Conservation (phyloP, 30 jellyfish, hydroid and myxozoan genomes). For the Turritopsis rubra region DNA sequence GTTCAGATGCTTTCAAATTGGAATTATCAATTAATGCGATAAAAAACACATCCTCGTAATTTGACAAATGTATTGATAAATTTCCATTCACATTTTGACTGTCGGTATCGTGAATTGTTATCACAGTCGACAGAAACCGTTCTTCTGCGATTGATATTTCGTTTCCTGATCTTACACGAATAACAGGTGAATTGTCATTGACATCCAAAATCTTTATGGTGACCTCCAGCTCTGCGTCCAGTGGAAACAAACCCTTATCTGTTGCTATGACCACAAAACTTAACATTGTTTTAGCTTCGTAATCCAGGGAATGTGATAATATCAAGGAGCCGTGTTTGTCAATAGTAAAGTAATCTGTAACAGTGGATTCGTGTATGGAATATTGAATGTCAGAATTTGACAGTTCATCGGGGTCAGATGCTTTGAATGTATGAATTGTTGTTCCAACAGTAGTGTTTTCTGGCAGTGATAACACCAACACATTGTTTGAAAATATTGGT, state of each 20-base stretch:
- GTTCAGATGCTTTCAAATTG: neutral
- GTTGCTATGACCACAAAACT: slow-evolving; percentile 44
- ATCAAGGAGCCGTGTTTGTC: neutral
- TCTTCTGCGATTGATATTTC: neutral
- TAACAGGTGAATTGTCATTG: slow-evolving; percentile 19
- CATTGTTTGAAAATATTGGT: slow-evolving; percentile 48
- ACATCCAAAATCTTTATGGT: slow-evolving; percentile 36
- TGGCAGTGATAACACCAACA: slow-evolving; percentile 25
- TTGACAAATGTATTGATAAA: neutral
- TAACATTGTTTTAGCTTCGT: neutral
- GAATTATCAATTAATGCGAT: neutral
- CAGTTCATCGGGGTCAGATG: slow-evolving; percentile 64
- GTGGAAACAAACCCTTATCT: slow-evolving; percentile 49
- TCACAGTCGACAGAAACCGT: neutral
- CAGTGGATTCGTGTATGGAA: slow-evolving; percentile 15
- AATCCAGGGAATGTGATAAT: slow-evolving; percentile 1
- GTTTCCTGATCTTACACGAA: neutral
- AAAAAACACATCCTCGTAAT: neutral
- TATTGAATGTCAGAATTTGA: slow-evolving; percentile 45
- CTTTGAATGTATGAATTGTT: slow-evolving; percentile 30
- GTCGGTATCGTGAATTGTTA: slow-evolving; percentile 17
- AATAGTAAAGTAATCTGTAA: neutral
- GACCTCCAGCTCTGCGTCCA: slow-evolving; percentile 43
- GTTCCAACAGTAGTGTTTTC: slow-evolving; percentile 85
- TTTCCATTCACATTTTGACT: slow-evolving; percentile 1